Evolutionary conservation across 2,888 invertebrate genomes (phyloP), one percentile per base, ranked within the genome.

Genomic region (Eledone cirrhosa): DNA sequence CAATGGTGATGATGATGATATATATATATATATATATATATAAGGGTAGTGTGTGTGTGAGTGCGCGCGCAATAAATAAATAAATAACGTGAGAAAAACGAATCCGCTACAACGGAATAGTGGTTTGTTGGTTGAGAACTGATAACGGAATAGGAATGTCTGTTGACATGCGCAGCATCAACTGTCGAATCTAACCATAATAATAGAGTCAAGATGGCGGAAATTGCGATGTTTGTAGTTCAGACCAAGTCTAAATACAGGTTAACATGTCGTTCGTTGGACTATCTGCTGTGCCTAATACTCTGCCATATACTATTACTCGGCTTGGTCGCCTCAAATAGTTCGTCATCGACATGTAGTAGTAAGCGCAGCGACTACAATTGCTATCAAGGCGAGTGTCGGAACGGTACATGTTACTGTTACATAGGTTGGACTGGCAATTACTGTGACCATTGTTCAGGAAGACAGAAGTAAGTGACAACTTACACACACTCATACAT

Each of bases 341-440:
- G 76, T 76, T 76, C 76, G 27, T 22, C 29, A 29, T 47, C 48
- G 27, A 27, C 63, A 27, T 63, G 63, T 41, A 41, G 72, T 41
- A 78, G 81, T 77, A 79, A 78, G 53, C 83, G 84, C 80, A 78
- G 80, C 19, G 80, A 81, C 24, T 80, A 79, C 69, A 82, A 81
- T 16, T 87, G 87, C 84, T 81, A 81, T 47, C 94, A 96, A 88
- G 99, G 99, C 8, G 94, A 94, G 80, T 99, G 98, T 91, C 78
- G 83, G 48, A 95, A 95, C 82, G 95, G 95, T 4, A 83, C 82
- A 16, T 98, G 97, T 90, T 93, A 93, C 33, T 99, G 98, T 91
- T 94, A 96, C 88, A 93, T 93, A 4, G 94, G 94, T 80, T 98
- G 95, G 94, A 93, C 93, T 31, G 98, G 99, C 0, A 93, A 94